Evolutionary conservation across 2,113 vertebrate genomes (phyloP).

Genomic region (Sciurus niger): DNA sequence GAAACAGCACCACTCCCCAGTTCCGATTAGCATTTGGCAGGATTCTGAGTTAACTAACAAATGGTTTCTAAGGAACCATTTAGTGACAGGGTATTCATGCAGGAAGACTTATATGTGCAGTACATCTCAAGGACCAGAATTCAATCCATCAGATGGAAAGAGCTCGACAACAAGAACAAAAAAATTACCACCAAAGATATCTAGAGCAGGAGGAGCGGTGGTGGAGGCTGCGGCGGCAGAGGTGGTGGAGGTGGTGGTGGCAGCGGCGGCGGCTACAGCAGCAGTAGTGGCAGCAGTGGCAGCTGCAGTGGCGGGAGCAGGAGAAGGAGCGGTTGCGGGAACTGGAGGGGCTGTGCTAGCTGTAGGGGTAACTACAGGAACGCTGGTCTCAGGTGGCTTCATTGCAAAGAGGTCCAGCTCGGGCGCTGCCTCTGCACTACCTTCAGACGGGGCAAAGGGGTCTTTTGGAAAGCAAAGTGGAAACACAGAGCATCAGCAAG

Average conservation of each 20-base stretch:
- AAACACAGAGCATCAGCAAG: constrained; percentile 90
- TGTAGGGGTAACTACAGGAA: constrained; percentile 93
- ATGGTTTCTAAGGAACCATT: constrained; percentile 78
- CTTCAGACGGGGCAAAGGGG: constrained; percentile 99
- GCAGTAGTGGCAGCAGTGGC: constrained; percentile 87
- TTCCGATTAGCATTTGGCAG: constrained; percentile 58
- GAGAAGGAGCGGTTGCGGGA: constrained; percentile 92
- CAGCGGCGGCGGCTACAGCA: constrained; percentile 85
- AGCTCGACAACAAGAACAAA: constrained; percentile 82
- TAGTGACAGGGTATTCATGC: constrained; percentile 81
- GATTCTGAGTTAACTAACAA: constrained; percentile 66
- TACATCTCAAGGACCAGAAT: constrained; percentile 74
- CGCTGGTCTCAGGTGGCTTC: constrained; percentile 95
- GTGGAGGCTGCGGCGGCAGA: constrained; percentile 59
- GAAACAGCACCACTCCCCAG: constrained; percentile 64
- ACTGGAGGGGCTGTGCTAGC: constrained; percentile 92
- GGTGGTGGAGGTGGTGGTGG: constrained; percentile 83
- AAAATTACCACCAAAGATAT: constrained; percentile 99
- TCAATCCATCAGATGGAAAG: constrained; percentile 83
- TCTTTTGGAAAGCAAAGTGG: constrained; percentile 93
- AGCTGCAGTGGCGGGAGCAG: constrained; percentile 89
- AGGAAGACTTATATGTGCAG: constrained; percentile 55
- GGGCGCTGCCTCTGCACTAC: constrained; percentile 95
- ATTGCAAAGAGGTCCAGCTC: constrained; percentile 99
- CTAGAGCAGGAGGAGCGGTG: constrained; percentile 93